Base-by-base conservation (phyloP, 2,888 invertebrate species). In the Dasypogon diadema region DNA sequence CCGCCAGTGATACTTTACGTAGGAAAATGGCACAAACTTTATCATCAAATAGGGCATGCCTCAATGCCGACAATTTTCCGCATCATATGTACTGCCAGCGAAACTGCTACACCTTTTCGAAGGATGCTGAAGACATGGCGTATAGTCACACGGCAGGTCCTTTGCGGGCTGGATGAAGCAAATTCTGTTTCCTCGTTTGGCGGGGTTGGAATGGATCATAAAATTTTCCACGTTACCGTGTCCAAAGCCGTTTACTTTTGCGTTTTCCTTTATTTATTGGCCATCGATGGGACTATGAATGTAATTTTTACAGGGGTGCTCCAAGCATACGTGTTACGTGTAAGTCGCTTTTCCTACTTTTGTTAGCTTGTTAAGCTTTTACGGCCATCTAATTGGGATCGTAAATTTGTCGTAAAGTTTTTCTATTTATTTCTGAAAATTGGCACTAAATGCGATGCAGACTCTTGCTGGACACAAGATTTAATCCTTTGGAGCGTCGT, bases 1-100 rank as follows among this genome's bases (percentile, higher is more conserved):
- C 21, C 51, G 51, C 2, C 51, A 51, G 18, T 51, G 18, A 51
- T 51, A 12, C 51, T 51, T 51, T 51, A 51, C 21, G 51, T 42
- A 42, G 42, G 42, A 42, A 42, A 42, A 51, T 21, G 16, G 12
- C 48, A 18, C 51, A 51, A 51, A 21, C 16, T 21, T 51, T 51
- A 51, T 51, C 51, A 12, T 1, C 18, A 51, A 21, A 51, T 8
- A 51, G 51, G 51, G 18, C 12, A 21, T 12, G 51, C 51, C 21
- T 51, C 51, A 12, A 5, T 51, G 22, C 51, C 6, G 21, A 5
- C 51, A 51, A 51, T 51, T 51, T 51, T 51, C 51, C 16, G 21
- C 16, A 18, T 18, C 51, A 51, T 48, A 48, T 42, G n/a, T 16
- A 51, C 51, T 21, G 4, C n/a, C 3, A 8, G 48, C 48, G 16